Conservation (phyloP, 2,888 invertebrate species). For the Ernsta delagoae region DNA sequence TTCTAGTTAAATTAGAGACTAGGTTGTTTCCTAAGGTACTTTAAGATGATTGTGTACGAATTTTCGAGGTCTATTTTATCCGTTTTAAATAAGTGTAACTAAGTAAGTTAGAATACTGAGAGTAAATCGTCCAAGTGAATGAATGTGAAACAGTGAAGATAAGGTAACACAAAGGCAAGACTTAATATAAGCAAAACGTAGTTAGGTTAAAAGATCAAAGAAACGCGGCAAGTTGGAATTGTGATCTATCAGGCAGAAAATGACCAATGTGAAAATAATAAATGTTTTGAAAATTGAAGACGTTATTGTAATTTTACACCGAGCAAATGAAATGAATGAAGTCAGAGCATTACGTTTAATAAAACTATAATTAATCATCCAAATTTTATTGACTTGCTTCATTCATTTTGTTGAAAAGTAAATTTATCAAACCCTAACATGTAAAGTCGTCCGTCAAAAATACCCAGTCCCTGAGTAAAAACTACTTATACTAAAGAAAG, state of each 20-base stretch:
- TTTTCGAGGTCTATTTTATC: conserved; percentile 79
- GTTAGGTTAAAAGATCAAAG: conserved; percentile 50
- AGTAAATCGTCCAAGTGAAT: conserved; percentile 66
- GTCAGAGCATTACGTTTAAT: conserved; percentile 16
- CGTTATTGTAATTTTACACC: conserved; percentile 53
- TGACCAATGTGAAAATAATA: conserved; percentile 83
- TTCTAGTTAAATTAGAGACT: conserved; percentile 34
- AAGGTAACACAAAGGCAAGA: conserved; percentile 42
- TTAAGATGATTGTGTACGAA: conserved; percentile 66
- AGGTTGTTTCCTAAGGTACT: conserved; percentile 35
- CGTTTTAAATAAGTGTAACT: conserved; percentile 61
- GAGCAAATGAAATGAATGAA: conserved; percentile 54
- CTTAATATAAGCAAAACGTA: conserved; percentile 45
- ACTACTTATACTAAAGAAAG: conserved; percentile 65
- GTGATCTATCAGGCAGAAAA: conserved; percentile 70
- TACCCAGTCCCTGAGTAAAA: conserved; percentile 18
- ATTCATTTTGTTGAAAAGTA: conserved; percentile 33
- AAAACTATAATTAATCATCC: background rate
- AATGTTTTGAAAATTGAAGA: conserved; percentile 74
- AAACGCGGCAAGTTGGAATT: conserved; percentile 60
- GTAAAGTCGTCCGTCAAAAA: background rate
- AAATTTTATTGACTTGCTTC: conserved; percentile 34
- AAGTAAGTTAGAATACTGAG: conserved; percentile 46
- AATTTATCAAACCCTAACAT: conserved; percentile 16
- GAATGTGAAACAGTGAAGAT: conserved; percentile 42